A percentile compares a stretch with the other conserved stretches of the same genome.
Evolutionary conservation across 2,797 vertebrate genomes (phyloP).

Genomic region (Cygnus olor): DNA sequence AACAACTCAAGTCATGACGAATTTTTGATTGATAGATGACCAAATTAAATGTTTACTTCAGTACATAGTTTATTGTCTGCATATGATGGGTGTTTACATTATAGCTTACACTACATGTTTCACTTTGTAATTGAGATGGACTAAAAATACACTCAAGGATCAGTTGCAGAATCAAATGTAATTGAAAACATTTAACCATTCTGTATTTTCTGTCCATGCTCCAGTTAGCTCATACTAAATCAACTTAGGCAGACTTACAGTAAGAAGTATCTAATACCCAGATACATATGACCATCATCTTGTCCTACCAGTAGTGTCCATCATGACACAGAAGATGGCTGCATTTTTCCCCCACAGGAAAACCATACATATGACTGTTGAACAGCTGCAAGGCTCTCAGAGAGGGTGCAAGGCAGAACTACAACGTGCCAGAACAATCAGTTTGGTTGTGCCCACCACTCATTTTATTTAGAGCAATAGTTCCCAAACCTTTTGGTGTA

Average conservation of each 20-base stretch:
- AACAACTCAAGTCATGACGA: background rate
- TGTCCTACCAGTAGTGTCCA: background rate
- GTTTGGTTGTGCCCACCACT: background rate
- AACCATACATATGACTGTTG: fast-evolving
- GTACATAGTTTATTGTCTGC: background rate
- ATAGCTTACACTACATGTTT: background rate
- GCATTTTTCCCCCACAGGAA: background rate
- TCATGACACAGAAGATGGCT: background rate
- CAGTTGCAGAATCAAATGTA: background rate
- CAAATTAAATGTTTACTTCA: background rate
- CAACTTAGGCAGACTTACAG: background rate
- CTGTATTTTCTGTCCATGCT: background rate
- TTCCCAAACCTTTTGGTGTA: background rate
- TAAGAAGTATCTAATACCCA: background rate
- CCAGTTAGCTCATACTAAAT: background rate
- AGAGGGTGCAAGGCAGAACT: background rate
- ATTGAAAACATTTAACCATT: background rate
- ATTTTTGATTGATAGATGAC: background rate
- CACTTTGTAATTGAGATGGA: background rate
- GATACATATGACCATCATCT: background rate
- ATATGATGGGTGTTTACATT: background rate
- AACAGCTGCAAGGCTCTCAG: background rate
- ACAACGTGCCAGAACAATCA: background rate
- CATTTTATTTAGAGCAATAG: background rate
- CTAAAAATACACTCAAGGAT: background rate